These are phyloP conservation scores for Eilema griseolum DNA, from an alignment of 2,888 invertebrate genomes.

Conservation along the genomic window DNA sequence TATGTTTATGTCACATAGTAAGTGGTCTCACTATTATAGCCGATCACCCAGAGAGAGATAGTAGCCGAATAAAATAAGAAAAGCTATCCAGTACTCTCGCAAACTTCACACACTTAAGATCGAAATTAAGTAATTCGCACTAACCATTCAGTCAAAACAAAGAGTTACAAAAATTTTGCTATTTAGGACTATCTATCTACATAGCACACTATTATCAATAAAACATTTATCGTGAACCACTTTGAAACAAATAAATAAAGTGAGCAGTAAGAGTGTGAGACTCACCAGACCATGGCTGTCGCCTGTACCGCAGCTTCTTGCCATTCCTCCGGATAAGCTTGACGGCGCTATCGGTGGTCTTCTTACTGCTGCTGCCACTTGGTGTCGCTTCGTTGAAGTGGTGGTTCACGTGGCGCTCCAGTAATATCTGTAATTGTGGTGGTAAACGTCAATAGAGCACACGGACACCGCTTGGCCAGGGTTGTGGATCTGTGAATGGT, in stretches of 20 bases:
- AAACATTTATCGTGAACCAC: too few species aligned
- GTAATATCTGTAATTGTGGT: slow-evolving; percentile 88
- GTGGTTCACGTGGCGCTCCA: slow-evolving; percentile 97
- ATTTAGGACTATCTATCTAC: too few species aligned
- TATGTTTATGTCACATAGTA: background rate
- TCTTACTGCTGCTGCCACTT: slow-evolving; percentile 88
- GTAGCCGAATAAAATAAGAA: background rate
- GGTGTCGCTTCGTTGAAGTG: slow-evolving; percentile 92
- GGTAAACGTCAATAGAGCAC: slow-evolving; percentile 22
- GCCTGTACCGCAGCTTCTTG: slow-evolving; percentile 94
- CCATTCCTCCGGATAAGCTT: slow-evolving; percentile 95
- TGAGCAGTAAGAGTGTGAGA: slow-evolving; percentile 32
- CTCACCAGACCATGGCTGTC: slow-evolving; percentile 96
- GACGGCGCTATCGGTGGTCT: slow-evolving; percentile 90
- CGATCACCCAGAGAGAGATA: background rate
- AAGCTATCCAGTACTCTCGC: background rate
- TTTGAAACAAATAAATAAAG: too few species aligned
- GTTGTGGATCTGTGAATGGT: background rate
- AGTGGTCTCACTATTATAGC: background rate
- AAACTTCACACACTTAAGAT: too few species aligned
- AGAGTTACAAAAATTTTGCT: too few species aligned
- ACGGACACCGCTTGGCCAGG: background rate
- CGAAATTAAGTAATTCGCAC: too few species aligned
- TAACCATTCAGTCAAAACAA: too few species aligned
- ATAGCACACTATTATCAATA: too few species aligned